Base-by-base conservation (phyloP, 2,113 vertebrate species). In the Climacteris rufus region DNA sequence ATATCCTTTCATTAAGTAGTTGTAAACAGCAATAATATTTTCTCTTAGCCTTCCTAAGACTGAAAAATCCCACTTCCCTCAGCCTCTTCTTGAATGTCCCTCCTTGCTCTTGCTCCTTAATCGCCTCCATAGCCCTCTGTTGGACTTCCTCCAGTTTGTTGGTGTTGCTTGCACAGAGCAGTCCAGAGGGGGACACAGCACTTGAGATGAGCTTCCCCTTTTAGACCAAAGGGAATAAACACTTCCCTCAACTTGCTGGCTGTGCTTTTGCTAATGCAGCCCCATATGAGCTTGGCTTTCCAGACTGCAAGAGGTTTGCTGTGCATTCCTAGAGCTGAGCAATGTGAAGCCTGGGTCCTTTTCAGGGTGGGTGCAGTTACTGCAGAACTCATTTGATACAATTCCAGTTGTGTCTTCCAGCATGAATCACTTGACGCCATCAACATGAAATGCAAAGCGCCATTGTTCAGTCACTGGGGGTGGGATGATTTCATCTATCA, bases 91-190 rank as follows among this genome's bases (percentile, higher is more conserved):
- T 93, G 64, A 66, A 87, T 0, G 2, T 90, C 71, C 76, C 80
- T 95, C 80, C 72, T 87, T 92, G 83, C 89, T 81, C 47, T 64
- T 17, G 13, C 64, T 60, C 52, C n/a, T 90, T 92, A 94, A 93
- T 83, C 7, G 9, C 86, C 68, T 88, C 54, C 33, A 77, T 30
- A 90, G 44, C 33, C 76, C 56, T 90, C 13, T 66, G 18, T 7
- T 93, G 64, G 60, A 70, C 28, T 75, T 87, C 23, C 35, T 93
- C 71, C 83, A 50, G 72, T 74, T 74, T 50, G 33, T 40, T 90
- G 81, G 45, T 5, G 15, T 71, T 81, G 72, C 64, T 77, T 56
- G 11, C 77, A 59, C 33, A 16, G 52, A 50, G 39, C 47, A 83
- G 42, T 33, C 87, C 82, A 64, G 59, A 59, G 72, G 0, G 0